Evolutionary conservation across 2,888 invertebrate genomes (phyloP).

Genomic region (Leptogaster cylindrica): DNA sequence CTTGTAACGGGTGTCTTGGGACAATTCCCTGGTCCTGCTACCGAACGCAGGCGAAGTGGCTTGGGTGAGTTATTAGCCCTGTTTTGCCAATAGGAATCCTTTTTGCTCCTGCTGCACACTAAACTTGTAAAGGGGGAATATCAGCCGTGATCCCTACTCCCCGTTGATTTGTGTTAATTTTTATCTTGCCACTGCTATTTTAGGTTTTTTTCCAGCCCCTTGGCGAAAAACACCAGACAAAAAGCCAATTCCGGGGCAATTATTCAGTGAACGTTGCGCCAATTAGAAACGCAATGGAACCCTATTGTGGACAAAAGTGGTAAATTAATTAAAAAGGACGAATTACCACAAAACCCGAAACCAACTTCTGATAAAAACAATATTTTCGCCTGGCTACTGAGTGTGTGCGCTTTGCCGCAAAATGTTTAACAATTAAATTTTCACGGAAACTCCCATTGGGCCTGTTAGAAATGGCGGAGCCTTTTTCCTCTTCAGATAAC

Average conservation of each 20-base stretch:
- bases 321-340: constrained; percentile 33
- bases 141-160: constrained; percentile 13
- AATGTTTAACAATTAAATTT: constrained; percentile 36
- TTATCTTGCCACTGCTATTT: constrained; percentile 13
- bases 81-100: constrained; percentile 41
- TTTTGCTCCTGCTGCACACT: constrained; percentile 8
- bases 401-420: background rate
- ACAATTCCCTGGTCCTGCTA: background rate
- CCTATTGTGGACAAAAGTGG: constrained; percentile 4
- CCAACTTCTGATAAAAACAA: background rate
- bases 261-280: too few relatives aligned
- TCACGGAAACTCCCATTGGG: constrained; percentile 21
- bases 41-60: constrained; percentile 7
- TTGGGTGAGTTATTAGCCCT: constrained; percentile 42
- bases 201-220: background rate
- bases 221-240: constrained; percentile 7
- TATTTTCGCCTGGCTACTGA: background rate
- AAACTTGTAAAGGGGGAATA: background rate
- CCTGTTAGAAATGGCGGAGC: too few relatives aligned
- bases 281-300: constrained; percentile 28
- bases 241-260: constrained; percentile 3
- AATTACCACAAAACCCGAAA: background rate
- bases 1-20: constrained; percentile 23
- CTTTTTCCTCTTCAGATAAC: too few relatives aligned
- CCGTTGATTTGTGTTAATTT: constrained; percentile 36